phyloP scores from a whole-genome alignment of 2,888 invertebrate genomes.

The Homarus gammarus region DNA sequence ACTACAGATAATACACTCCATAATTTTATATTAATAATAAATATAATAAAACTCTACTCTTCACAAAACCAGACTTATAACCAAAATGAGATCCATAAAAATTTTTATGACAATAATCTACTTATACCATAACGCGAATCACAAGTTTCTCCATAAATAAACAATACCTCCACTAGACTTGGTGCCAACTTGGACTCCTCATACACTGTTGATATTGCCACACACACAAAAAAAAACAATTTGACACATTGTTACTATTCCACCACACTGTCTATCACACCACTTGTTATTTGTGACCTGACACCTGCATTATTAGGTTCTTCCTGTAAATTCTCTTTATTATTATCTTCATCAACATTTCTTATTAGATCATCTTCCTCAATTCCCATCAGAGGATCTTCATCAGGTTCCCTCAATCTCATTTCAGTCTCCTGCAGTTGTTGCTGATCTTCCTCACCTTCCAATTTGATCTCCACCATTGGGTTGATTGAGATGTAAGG shows the following conservation, averaged over 20 bases:
- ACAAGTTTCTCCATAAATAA: constrained; percentile 25
- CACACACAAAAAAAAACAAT: no score
- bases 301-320: neutral
- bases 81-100: constrained; percentile 39
- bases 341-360: constrained; percentile 27
- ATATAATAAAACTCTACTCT: neutral
- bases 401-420: neutral
- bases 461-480: constrained; percentile 65
- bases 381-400: neutral
- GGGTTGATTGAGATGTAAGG: constrained; percentile 58
- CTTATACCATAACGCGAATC: neutral
- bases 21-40: neutral
- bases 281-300: neutral
- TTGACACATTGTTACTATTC: neutral
- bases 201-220: no score
- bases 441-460: constrained; percentile 47
- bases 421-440: neutral
- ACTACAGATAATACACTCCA: constrained; percentile 12
- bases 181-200: neutral
- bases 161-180: constrained; percentile 3
- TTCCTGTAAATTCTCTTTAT: constrained; percentile 12
- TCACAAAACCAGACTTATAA: neutral
- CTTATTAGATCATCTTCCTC: neutral
- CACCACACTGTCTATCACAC: neutral
- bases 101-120: no score